Base-by-base conservation (phyloP, 2,888 invertebrate genomes). In the Andrena trimmerana region DNA sequence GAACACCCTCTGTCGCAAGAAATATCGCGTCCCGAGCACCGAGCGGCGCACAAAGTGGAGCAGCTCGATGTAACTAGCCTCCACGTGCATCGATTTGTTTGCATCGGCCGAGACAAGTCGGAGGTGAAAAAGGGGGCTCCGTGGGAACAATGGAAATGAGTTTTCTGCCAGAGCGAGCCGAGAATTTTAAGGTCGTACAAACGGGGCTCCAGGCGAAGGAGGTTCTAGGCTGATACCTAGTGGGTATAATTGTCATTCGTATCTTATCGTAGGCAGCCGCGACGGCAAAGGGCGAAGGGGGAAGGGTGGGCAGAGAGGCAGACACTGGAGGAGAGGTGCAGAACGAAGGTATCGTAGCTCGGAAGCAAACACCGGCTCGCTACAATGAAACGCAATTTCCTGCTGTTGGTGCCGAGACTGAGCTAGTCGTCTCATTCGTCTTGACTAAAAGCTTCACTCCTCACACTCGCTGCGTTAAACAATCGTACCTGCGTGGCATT, bases 371-470 rank as follows among this genome's bases (percentile, higher is more conserved):
- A 93, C 89, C 90, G 92, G 90, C 90, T 91, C 92, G 92, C 91
- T 93, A 92, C 93, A 93, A 93, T 93, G 93, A 92, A 93, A 93
- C 92, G 93, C 93, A 93, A 93, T 93, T 93, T 93, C 93, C 93
- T 92, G 93, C 90, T 86, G 85, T 88, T 87, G 90, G 88, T 89
- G 89, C 89, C 82, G 88, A 86, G 87, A 90, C 83, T 88, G 89
- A 90, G 86, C 86, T 86, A 89, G 91, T 90, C 86, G 87, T 91
- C 86, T 89, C 91, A 91, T 91, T 91, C 90, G 90, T 92, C 92
- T 91, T 91, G 89, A 90, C 92, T 92, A 91, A 92, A 92, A 92
- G 92, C 92, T 91, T 90, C 89, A 82, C 88, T 90, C 86, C 89
- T 89, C 91, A 87, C 90, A 87, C 89, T 89, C 87, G 85, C 86